Evolutionary conservation across 1,140 invertebrate genomes (phyloP), one percentile per base, ranked within the genome.

Genomic region (Phymorhynchus buccinoides): DNA sequence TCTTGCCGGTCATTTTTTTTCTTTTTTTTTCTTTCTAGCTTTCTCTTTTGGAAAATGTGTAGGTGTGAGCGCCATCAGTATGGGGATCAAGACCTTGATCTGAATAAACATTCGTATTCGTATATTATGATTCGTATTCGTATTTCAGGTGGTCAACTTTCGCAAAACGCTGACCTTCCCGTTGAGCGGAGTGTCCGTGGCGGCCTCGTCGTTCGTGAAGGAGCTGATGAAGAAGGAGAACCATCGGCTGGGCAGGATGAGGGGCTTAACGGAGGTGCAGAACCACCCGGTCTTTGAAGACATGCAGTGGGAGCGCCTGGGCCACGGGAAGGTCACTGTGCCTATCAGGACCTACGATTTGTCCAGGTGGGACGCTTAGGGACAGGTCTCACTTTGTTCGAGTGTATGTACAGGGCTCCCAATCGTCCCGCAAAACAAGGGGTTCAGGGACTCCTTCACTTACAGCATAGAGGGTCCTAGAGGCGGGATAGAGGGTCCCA

Each of bases 101-200:
- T 27, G 27, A 27, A 32, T 30, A 16, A 75, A 30, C 16, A 75
- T 7, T 30, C 16, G 16, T 35, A 35, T 32, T 1, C 35, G 71
- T 75, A 75, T 30, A 30, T 27, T 32, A 35, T 27, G 35, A 18
- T 30, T 75, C 14, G 7, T 27, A 27, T 75, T 30, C 32, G 1
- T 6, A 16, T 27, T 6, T 7, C 75, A 79, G 77, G 77, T 79
- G 14, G n/a, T 48, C 12, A 42, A 79, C 14, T 44, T 48, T 42
- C 16, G 42, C 35, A 79, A 79, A 42, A 79, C 77, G 0, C 30
- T 79, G 41, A 32, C 77, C 37, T 79, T 79, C n/a, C 77, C 77
- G n/a, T 27, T 79, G 41, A 41, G 3, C 3, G 7, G 27, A 27
- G 44, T 79, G n/a, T 48, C 77, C 42, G 12, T 79, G 12, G 37